Base-by-base conservation (phyloP, 2,113 vertebrate species). In the Microcebus jonahi region DNA sequence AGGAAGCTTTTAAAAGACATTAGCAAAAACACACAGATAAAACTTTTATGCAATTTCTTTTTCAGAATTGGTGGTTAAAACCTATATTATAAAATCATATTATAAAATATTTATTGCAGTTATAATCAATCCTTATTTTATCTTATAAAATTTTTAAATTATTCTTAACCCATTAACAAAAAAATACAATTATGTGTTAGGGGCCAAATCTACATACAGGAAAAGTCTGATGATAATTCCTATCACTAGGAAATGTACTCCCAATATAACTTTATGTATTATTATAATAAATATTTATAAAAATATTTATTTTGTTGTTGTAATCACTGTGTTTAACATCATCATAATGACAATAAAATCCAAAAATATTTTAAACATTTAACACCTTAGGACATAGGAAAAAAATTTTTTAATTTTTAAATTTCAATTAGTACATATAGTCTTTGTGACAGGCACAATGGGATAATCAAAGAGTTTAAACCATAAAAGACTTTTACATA, bases 71-170 rank as follows among this genome's bases (percentile, higher is more conserved):
- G 83, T 81, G 45, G 31, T 94, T 96, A 92, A 85, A 94, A 83
- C 17, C n/a, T 95, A 14, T 86, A 79, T 42, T 42, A 59, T 94
- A 94, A 91, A 96, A 77, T 83, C 5, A 55, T 39, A 73, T 39
- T 85, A 95, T 85, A 36, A 91, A 94, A 91, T 82, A 94, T 92
- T 94, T 71, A 95, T 67, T 86, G 23, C 10, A n/a, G 55, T 61
- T 87, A 18, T 15, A 79, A 57, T 53, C 53, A 87, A 61, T 92
- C 39, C 25, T 91, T 70, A 36, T 81, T 39, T 83, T 81, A 84
- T 76, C 53, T 93, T 63, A 80, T 88, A 76, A 88, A 80, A 81
- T 20, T 53, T 88, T 91, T 29, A 85, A 96, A 31, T 88, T 90
- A 80, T 67, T 94, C 95, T 88, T 71, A 91, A 86, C 59, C 85